phyloP scores from a whole-genome alignment of 2,797 vertebrate genomes.

The Gymnodraco acuticeps region DNA sequence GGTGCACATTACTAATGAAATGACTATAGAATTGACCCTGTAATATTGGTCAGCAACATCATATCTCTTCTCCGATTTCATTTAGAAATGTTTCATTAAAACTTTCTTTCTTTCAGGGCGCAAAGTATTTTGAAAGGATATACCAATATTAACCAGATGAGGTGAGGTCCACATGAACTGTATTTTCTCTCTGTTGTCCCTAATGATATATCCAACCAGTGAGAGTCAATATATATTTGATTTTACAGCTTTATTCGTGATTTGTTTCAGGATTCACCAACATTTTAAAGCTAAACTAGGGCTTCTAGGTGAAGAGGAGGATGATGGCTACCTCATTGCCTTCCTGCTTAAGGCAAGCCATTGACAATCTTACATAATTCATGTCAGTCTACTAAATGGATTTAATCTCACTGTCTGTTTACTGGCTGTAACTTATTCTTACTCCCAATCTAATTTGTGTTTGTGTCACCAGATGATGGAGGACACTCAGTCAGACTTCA shows the following conservation, averaged over 20 bases:
- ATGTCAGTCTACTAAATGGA: conserved; percentile 30
- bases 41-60: not conserved
- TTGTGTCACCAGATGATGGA: conserved; percentile 83
- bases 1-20: not conserved
- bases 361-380: conserved; percentile 11
- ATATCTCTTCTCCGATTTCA: not conserved
- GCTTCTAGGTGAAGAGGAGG: conserved; percentile 79
- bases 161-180: conserved; percentile 66
- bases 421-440: not conserved
- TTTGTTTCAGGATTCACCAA: conserved; percentile 82
- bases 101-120: conserved; percentile 73
- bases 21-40: not conserved
- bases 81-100: no score
- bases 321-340: conserved; percentile 81
- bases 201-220: not conserved
- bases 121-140: conserved; percentile 79
- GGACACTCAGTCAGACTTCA: conserved; percentile 88
- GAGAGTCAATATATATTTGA: fast-evolving
- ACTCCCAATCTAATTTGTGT: not conserved
- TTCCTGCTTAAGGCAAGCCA: conserved; percentile 84
- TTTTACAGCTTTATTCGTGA: not conserved
- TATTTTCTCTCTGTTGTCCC: not conserved
- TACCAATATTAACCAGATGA: conserved; percentile 72
- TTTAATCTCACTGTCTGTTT: not conserved
- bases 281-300: conserved; percentile 87